Evolutionary conservation across 2,888 invertebrate genomes (phyloP).

Genomic region (Drosophila algonquin): DNA sequence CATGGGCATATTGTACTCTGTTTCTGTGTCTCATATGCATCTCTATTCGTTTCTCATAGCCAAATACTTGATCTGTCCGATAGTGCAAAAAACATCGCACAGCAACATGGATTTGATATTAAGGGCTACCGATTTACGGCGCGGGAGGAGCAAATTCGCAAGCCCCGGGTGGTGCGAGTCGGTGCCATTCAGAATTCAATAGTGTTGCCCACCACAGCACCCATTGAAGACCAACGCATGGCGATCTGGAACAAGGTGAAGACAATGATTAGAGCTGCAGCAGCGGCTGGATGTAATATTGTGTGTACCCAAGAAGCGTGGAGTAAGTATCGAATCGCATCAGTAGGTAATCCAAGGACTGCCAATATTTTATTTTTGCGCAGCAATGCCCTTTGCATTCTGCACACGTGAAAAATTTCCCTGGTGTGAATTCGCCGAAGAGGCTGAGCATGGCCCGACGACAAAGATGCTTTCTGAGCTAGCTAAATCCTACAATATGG

Average conservation of each 20-base stretch:
- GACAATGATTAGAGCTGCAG: conserved; percentile 90
- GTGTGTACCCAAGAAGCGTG: conserved; percentile 98
- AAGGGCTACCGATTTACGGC: conserved; percentile 89
- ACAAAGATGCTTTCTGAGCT: conserved; percentile 91
- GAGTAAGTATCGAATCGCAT: conserved; percentile 87
- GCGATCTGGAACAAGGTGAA: conserved; percentile 91
- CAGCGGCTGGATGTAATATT: conserved; percentile 91
- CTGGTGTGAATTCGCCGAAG: conserved; percentile 98
- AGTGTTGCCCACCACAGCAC: conserved; percentile 89
- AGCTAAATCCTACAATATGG: conserved; percentile 93
- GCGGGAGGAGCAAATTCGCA: conserved; percentile 88
- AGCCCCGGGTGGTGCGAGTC: conserved; percentile 88
- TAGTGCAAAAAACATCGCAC: conserved; percentile 85
- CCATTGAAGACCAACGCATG: conserved; percentile 89
- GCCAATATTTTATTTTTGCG: neutral
- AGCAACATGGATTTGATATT: conserved; percentile 88
- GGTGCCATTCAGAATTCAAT: conserved; percentile 95
- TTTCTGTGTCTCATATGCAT: neutral
- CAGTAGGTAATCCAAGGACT: neutral
- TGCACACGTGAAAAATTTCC: conserved; percentile 94
- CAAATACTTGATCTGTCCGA: conserved; percentile 85
- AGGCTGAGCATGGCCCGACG: conserved; percentile 92
- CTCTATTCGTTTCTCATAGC: conserved; percentile 51
- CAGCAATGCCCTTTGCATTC: conserved; percentile 99
- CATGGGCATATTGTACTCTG: too few relatives aligned